These are phyloP conservation scores for Xylota segnis DNA, from an alignment of 2,888 invertebrate genomes.

Conservation along the genomic window DNA sequence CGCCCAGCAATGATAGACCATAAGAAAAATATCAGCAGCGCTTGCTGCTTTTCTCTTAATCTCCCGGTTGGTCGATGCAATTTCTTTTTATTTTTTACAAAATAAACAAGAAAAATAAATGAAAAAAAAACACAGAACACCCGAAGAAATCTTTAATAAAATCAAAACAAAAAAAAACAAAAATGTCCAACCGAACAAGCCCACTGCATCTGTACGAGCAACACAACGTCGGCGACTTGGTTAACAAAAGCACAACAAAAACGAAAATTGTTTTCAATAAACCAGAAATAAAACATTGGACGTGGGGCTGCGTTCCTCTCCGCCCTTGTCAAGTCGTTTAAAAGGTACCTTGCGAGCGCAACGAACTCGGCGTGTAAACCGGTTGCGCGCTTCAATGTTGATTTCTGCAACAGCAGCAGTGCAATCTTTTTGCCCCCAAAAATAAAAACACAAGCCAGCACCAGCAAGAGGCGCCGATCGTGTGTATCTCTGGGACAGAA, in stretches of 20 bases:
- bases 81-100: constrained; percentile 71
- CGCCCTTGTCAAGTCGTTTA: constrained; percentile 20
- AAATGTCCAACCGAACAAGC: constrained; percentile 20
- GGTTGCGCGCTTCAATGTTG: constrained; percentile 63
- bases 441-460: constrained; percentile 63
- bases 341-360: constrained; percentile 40
- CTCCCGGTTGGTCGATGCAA: constrained; percentile 69
- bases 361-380: constrained; percentile 68
- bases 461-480: constrained; percentile 23
- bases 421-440: constrained; percentile 61
- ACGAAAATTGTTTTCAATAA: constrained; percentile 73
- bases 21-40: constrained; percentile 78
- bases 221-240: background rate
- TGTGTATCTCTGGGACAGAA: constrained; percentile 6
- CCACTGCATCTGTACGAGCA: constrained; percentile 48
- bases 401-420: constrained; percentile 57
- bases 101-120: constrained; percentile 64
- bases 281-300: constrained; percentile 72
- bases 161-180: constrained; percentile 62
- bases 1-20: constrained; percentile 81
- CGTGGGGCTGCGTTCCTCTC: constrained; percentile 9
- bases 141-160: constrained; percentile 74
- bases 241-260: constrained; percentile 58
- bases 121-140: constrained; percentile 47
- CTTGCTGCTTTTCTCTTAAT: constrained; percentile 64